phyloP scores from a whole-genome alignment of 2,113 vertebrate species.

The Rutilus rutilus region DNA sequence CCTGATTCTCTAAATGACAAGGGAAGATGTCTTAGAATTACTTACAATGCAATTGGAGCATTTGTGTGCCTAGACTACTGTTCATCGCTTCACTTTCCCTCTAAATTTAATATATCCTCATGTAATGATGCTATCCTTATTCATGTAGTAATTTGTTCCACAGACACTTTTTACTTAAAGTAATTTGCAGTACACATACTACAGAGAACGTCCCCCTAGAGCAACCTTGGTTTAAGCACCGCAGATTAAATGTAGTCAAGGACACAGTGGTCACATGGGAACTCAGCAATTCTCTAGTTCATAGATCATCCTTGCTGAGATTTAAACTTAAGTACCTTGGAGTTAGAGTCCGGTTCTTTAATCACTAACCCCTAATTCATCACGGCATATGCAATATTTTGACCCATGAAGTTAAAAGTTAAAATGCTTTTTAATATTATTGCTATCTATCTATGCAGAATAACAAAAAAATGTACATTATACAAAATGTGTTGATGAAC shows the following conservation, averaged over 20 bases:
- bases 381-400: background rate
- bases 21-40: background rate
- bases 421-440: background rate
- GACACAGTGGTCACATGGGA: constrained; percentile 18
- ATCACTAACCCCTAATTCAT: background rate
- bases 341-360: constrained; percentile 1
- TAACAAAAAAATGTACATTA: no score
- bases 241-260: constrained; percentile 36
- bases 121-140: background rate
- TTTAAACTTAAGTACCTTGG: background rate
- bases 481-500: background rate
- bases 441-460: no score
- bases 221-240: constrained; percentile 32
- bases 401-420: background rate
- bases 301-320: constrained; percentile 27
- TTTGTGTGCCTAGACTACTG: background rate
- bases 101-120: background rate
- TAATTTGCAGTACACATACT: background rate
- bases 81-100: background rate
- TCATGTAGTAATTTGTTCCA: background rate
- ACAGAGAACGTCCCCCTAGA: background rate
- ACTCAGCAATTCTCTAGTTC: background rate
- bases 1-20: background rate
- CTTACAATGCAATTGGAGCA: background rate
- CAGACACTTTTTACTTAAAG: constrained; percentile 1